phyloP scores from a whole-genome alignment of 2,888 invertebrate species.

The Limnephilus rhombicus region DNA sequence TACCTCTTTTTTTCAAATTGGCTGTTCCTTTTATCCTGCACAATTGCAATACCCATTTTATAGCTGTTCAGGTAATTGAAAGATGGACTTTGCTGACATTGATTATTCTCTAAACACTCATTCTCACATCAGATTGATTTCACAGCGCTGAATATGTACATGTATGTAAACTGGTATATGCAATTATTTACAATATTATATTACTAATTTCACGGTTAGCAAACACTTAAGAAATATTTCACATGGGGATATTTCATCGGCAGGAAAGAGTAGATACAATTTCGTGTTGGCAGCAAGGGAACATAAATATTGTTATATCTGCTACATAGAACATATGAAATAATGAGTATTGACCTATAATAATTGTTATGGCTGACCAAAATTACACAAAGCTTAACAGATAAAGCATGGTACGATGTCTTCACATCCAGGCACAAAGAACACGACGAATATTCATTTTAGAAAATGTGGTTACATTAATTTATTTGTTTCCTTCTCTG shows the following conservation, averaged over 20 bases:
- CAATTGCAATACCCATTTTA: constrained; percentile 19
- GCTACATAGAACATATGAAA: not conserved
- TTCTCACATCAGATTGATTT: not conserved
- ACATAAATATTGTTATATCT: not conserved
- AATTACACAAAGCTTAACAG: not conserved
- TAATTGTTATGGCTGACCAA: not conserved
- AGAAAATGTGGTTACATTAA: no score
- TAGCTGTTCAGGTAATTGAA: constrained; percentile 15
- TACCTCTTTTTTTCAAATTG: constrained; percentile 44
- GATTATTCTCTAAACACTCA: not conserved
- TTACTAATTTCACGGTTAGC: no score
- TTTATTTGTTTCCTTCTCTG: no score
- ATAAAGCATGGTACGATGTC: not conserved
- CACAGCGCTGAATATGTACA: not conserved
- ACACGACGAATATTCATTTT: not conserved
- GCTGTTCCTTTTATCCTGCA: constrained; percentile 43
- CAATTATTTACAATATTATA: no score
- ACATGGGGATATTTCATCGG: not conserved
- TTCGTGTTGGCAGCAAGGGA: not conserved
- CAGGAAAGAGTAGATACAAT: not conserved
- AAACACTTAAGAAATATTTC: not conserved
- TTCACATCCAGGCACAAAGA: not conserved
- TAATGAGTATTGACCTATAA: not conserved
- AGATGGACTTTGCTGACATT: not conserved
- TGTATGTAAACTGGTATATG: not conserved